phyloP scores from a whole-genome alignment of 2,888 invertebrate genomes.

The Brachypterus glaber region DNA sequence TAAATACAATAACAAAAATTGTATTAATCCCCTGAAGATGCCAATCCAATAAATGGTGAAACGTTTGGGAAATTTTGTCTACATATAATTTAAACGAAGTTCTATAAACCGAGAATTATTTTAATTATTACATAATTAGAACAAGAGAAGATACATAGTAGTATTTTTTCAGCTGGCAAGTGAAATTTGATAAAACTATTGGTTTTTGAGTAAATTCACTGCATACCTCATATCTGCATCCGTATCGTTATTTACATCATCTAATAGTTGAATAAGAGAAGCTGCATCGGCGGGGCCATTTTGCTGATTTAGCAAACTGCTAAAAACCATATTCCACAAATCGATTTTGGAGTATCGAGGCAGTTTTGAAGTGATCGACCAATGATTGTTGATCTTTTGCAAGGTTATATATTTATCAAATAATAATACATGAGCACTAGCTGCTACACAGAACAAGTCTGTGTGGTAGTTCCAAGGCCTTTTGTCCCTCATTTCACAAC shows the following conservation, averaged over 20 bases:
- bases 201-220: constrained; percentile 34
- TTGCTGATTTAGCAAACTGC: constrained; percentile 61
- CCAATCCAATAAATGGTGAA: too few species aligned
- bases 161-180: too few species aligned
- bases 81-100: too few species aligned
- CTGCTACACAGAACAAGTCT: constrained; percentile 82
- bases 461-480: constrained; percentile 92
- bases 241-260: constrained; percentile 26
- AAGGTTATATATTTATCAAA: constrained; percentile 83
- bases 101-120: too few species aligned
- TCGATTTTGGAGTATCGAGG: constrained; percentile 49
- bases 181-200: constrained; percentile 29
- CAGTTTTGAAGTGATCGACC: constrained; percentile 35
- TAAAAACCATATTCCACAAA: constrained; percentile 74
- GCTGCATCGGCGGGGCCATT: constrained; percentile 33
- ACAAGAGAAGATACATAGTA: too few species aligned
- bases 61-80: too few species aligned
- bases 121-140: too few species aligned
- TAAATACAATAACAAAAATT: too few species aligned
- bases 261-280: constrained; percentile 26
- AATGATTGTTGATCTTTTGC: constrained; percentile 33
- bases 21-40: too few species aligned
- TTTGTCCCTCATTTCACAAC: constrained; percentile 84
- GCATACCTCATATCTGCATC: constrained; percentile 30
- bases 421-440: constrained; percentile 76